These are phyloP conservation scores for Corythornis leucogaster DNA, from an alignment of 2,797 vertebrate genomes.

Conservation along the genomic window DNA sequence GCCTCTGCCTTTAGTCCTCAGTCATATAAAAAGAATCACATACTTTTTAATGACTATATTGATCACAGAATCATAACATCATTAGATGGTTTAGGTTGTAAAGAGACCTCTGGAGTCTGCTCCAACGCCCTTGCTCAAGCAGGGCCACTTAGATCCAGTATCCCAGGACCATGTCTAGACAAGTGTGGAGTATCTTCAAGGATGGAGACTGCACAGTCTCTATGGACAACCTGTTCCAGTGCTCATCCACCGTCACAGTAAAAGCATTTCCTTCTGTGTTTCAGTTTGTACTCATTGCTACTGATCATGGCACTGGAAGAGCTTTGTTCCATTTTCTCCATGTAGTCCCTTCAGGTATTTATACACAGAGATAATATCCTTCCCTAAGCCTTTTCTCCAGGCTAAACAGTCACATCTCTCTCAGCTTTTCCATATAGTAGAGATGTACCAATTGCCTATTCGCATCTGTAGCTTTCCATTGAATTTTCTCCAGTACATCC, in stretches of 20 bases:
- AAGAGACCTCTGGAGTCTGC: background rate
- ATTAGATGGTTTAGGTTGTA: background rate
- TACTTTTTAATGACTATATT: background rate
- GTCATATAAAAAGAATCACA: background rate
- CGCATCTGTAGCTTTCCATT: background rate
- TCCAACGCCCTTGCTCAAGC: background rate
- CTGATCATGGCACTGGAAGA: background rate
- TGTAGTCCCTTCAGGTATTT: background rate
- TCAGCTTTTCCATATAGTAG: background rate
- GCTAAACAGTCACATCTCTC: background rate
- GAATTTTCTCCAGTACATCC: background rate
- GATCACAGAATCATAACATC: background rate
- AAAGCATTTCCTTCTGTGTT: background rate
- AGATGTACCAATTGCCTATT: background rate
- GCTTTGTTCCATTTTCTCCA: background rate
- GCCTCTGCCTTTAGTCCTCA: background rate
- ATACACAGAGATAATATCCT: background rate
- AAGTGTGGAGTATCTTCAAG: background rate
- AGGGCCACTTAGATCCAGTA: background rate
- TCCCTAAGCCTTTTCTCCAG: background rate
- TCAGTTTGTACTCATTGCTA: background rate
- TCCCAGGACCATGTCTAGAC: background rate
- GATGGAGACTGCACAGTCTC: background rate
- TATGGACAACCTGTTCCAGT: background rate
- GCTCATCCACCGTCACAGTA: rapidly evolving